A percentile compares a stretch with the other conserved stretches of the same genome.
Conservation (phyloP, 2,113 vertebrate species). For the Cyanoramphus novaezelandiae region DNA sequence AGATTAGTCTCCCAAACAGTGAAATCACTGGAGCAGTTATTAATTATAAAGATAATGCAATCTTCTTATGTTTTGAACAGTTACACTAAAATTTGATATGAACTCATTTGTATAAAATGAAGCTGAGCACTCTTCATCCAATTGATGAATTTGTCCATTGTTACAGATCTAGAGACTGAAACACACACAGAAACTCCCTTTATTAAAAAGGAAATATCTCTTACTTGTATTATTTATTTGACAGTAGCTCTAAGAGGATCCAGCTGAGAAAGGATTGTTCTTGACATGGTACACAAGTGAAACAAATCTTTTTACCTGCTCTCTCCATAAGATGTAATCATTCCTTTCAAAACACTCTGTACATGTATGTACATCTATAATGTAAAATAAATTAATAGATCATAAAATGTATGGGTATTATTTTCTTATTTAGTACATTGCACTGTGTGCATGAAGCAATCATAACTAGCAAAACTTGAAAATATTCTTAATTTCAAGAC, state of each 20-base stretch:
- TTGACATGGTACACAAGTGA: background rate
- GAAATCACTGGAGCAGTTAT: background rate
- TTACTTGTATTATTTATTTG: background rate
- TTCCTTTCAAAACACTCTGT: background rate
- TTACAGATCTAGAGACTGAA: background rate
- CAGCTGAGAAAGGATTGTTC: background rate
- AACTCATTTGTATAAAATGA: background rate
- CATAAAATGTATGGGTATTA: background rate
- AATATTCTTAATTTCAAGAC: background rate
- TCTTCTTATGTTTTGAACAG: background rate
- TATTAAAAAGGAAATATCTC: background rate
- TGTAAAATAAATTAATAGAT: background rate
- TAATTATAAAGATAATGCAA: conserved; percentile 24
- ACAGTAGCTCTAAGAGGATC: background rate
- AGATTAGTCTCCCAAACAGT: background rate
- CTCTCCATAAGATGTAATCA: background rate
- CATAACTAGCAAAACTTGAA: background rate
- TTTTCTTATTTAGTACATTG: background rate
- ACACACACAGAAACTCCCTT: background rate
- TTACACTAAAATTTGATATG: background rate
- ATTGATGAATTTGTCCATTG: background rate
- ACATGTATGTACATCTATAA: rapidly evolving
- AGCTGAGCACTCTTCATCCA: background rate
- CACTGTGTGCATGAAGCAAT: background rate
- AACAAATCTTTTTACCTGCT: background rate